phyloP scores from a whole-genome alignment of 1,140 invertebrate species.

The Diploscapter pachys region DNA sequence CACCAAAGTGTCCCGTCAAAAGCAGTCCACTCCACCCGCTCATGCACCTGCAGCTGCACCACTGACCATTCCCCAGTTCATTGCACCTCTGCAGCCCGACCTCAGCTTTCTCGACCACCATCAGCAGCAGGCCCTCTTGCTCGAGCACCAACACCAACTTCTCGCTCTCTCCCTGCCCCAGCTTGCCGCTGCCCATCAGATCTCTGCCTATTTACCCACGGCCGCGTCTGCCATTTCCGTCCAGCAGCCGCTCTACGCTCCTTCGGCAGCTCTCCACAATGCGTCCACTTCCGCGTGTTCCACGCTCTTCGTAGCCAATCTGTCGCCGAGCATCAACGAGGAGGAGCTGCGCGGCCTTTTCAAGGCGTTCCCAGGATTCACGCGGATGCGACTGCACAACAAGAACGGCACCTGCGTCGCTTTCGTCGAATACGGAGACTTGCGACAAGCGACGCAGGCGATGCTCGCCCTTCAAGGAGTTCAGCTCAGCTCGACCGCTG shows the following conservation, averaged over 20 bases:
- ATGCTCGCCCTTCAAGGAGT: slow-evolving; percentile 87
- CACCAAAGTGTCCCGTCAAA: slow-evolving; percentile 99
- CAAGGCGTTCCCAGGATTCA: slow-evolving; percentile 90
- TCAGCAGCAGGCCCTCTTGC: slow-evolving; percentile 10
- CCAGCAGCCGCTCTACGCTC: background rate
- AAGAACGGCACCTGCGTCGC: slow-evolving; percentile 86
- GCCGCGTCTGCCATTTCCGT: slow-evolving; percentile 4
- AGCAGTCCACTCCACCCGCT: slow-evolving; percentile 62
- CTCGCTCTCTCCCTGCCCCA: slow-evolving; percentile 67
- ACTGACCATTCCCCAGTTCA: slow-evolving; percentile 18
- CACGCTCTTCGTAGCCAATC: slow-evolving; percentile 92
- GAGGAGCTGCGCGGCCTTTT: slow-evolving; percentile 93
- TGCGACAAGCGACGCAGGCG: slow-evolving; percentile 80
- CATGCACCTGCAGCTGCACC: slow-evolving; percentile 24
- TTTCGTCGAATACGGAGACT: slow-evolving; percentile 91
- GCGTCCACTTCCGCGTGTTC: slow-evolving; percentile 78
- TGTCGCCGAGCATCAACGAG: slow-evolving; percentile 90
- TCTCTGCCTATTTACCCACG: background rate
- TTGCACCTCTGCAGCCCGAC: slow-evolving; percentile 29
- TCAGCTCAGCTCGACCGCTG: slow-evolving; percentile 80
- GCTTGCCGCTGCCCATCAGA: background rate
- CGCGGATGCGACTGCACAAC: slow-evolving; percentile 90
- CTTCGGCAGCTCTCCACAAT: slow-evolving; percentile 24
- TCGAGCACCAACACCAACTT: slow-evolving; percentile 38
- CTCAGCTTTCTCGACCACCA: slow-evolving; percentile 18